Base-by-base conservation (phyloP, 2,797 vertebrate genomes). In the Mormyrus hasselquistii region DNA sequence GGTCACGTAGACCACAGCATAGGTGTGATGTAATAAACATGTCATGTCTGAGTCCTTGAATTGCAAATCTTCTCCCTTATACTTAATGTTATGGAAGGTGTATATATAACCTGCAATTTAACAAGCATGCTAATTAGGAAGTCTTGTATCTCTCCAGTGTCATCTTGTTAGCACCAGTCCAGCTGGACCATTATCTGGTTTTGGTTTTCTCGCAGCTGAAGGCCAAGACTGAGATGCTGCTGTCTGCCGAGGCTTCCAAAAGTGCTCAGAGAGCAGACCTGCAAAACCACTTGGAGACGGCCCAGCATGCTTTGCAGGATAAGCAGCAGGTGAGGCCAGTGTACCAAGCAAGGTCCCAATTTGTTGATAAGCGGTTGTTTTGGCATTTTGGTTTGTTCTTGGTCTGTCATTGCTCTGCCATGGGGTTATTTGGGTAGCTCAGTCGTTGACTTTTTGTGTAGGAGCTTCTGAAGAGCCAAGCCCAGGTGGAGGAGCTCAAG, bases 211-310 rank as follows among this genome's bases (percentile, higher is more conserved):
- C 92, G 87, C 92, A 99, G 99, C 93, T 99, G 90, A 99, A 99
- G 95, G 97, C 98, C 88, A 99, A 99, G 94, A 99, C 98, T 1
- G 99, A 99, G 94, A 94, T 99, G 95, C 89, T 99, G 34, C 94
- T 99, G 12, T 98, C 98, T 89, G 95, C 98, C 62, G 98, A 99
- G 94, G 99, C 99, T 38, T 97, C 98, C 2, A 99, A 98, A 95
- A 95, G 96, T 90, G 96, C 98, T 79, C 98, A 97, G 92, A 97
- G 98, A 93, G 98, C 97, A 0, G 98, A 98, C 93, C 95, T 99
- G 88, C 97, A 99, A 92, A 99, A 97, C 94, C 98, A 96, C 92
- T 94, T 99, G 93, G 98, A 99, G 92, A 98, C 97, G 1, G 96
- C 97, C 65, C 98, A 99, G 90, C 96, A 99, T 92, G 97, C 98